Evolutionary conservation across 1,140 invertebrate genomes (phyloP), one percentile per base, ranked within the genome.

Genomic region (Trachymyrmex cornetzi): DNA sequence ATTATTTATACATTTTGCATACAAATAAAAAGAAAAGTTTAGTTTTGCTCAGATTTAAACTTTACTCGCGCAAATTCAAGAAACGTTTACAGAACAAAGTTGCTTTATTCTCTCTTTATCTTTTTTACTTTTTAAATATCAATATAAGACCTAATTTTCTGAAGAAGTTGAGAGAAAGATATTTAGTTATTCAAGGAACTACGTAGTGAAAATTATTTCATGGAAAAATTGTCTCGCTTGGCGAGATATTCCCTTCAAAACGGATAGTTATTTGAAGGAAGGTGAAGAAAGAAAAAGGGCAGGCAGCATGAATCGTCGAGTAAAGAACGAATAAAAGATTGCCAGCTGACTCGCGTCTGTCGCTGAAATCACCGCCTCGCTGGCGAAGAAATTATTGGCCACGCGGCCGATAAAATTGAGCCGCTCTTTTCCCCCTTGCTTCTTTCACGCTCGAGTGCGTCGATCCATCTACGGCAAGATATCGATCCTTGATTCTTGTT

Each of bases 331-430:
- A 86, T 90, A 85, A 89, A 90, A 90, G 89, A 90, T 79, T 24
- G 86, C 89, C 86, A 90, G 86, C 87, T 91, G 89, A 91, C 86
- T 91, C 87, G 89, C 27, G 77, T 24, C 86, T 71, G 86, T 59
- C 59, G 57, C 53, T 67, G 59, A 64, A 69, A 67, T 22, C 38
- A 71, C 74, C 48, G 77, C 30, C 84, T 90, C 75, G 80, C 85
- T 69, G 88, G n/a, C 88, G 81, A 86, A 71, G 77, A 81, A 88
- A 90, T 90, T 81, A 90, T 90, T 82, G 64, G 63, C 63, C 50
- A 77, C 74, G 75, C 57, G 34, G 72, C 66, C 86, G 72, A 90
- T 89, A 89, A 90, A 90, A 90, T 90, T 88, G 80, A 85, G 85
- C 67, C 75, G 80, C 79, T 86, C 69, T 53, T 38, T 64, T 64